Evolutionary conservation across 2,888 invertebrate genomes (phyloP).

Genomic region (Drosophila antonietae): DNA sequence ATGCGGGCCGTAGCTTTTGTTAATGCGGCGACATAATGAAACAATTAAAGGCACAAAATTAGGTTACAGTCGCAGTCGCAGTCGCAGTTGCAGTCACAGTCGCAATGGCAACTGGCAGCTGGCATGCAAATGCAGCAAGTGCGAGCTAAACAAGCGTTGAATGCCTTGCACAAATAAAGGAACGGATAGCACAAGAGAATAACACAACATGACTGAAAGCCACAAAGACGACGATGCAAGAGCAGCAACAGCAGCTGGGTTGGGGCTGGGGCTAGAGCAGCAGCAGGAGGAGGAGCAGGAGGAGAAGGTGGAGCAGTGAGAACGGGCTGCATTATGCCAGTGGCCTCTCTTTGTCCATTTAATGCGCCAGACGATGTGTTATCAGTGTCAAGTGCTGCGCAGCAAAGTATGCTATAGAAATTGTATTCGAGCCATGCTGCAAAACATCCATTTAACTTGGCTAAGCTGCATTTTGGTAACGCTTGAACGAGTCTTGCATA

Average conservation of each 20-base stretch:
- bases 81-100: slow-evolving; percentile 4
- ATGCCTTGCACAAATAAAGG: slow-evolving; percentile 48
- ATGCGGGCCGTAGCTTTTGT: slow-evolving; percentile 53
- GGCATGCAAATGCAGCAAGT: slow-evolving; percentile 72
- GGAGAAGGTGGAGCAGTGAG: not conserved
- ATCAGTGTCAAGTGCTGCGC: slow-evolving; percentile 81
- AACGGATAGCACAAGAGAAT: slow-evolving; percentile 30
- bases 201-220: slow-evolving; percentile 48
- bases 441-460: slow-evolving; percentile 33
- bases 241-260: not conserved
- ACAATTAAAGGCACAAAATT: slow-evolving; percentile 81
- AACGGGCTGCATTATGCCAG: slow-evolving; percentile 58
- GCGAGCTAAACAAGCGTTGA: slow-evolving; percentile 60
- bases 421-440: slow-evolving; percentile 33
- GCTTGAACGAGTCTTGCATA: slow-evolving; percentile 12
- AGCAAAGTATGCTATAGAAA: slow-evolving; percentile 63
- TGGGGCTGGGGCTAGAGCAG: not conserved
- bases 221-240: slow-evolving; percentile 33
- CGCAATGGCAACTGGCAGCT: slow-evolving; percentile 17
- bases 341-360: slow-evolving; percentile 65
- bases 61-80: slow-evolving; percentile 75
- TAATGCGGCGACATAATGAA: slow-evolving; percentile 79
- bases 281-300: not conserved
- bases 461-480: slow-evolving; percentile 27
- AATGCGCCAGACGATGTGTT: slow-evolving; percentile 74